Evolutionary conservation across 2,113 vertebrate species (phyloP).

Genomic region (Echinops telfairi): DNA sequence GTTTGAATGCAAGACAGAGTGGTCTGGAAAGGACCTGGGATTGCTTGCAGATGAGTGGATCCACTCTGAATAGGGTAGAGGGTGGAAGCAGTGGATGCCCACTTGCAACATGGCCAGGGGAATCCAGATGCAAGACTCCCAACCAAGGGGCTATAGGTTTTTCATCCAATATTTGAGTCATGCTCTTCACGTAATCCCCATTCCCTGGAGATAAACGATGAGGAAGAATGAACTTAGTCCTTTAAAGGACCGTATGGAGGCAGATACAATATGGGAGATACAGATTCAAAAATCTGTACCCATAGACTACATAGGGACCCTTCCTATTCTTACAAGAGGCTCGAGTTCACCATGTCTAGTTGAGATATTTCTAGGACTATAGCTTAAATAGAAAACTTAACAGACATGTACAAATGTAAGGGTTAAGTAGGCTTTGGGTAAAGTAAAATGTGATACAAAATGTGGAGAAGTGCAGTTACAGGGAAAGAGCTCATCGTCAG

Average conservation of each 20-base stretch:
- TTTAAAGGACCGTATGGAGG: no score
- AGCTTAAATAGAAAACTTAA: neutral
- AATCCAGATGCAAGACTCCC: accelerated
- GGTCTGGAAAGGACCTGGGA: neutral
- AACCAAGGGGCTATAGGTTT: neutral
- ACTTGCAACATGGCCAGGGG: no score
- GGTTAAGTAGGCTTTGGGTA: neutral
- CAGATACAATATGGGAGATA: no score
- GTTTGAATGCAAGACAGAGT: no score
- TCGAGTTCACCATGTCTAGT: neutral
- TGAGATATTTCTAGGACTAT: neutral
- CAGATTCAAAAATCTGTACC: no score
- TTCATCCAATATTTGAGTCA: neutral
- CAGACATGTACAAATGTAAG: neutral
- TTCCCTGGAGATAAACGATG: no score
- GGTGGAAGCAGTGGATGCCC: neutral
- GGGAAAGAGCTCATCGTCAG: no score
- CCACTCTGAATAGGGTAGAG: accelerated
- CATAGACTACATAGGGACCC: accelerated
- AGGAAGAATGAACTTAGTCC: accelerated
- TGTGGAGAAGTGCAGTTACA: accelerated
- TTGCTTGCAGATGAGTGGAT: accelerated
- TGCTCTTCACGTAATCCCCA: no score
- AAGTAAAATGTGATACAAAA: accelerated
- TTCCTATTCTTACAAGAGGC: accelerated